A percentile compares a stretch with the other conserved stretches of the same genome.
Conservation (phyloP, 2,888 invertebrate species). For the Nymphalis c-album region DNA sequence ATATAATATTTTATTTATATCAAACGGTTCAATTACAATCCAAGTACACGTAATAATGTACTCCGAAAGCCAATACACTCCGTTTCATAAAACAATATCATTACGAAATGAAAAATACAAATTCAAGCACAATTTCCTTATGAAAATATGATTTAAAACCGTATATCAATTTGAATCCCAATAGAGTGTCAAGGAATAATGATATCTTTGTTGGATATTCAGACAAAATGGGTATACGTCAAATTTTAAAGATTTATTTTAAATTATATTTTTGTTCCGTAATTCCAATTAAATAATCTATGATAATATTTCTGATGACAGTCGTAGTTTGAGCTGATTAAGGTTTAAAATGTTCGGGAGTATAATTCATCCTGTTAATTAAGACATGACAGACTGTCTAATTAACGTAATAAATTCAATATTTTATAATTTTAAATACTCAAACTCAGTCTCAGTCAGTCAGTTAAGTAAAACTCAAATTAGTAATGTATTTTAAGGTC, state of each 20-base stretch:
- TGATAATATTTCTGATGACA: too few species aligned
- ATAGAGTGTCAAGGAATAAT: slow-evolving; percentile 6
- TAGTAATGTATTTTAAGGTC: too few species aligned
- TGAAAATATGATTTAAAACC: slow-evolving; percentile 9
- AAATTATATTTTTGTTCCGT: neutral
- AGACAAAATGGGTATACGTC: slow-evolving; percentile 1
- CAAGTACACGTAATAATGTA: neutral
- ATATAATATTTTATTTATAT: too few species aligned
- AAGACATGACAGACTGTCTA: too few species aligned
- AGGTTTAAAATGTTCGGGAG: too few species aligned
- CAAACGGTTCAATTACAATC: neutral
- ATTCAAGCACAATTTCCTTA: slow-evolving; percentile 8
- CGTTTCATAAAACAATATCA: slow-evolving; percentile 7
- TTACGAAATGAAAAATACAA: slow-evolving; percentile 6
- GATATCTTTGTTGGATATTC: neutral
- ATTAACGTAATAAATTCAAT: too few species aligned
- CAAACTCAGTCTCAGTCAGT: too few species aligned
- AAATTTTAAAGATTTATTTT: neutral
- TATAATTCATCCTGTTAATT: too few species aligned
- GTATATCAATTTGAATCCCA: slow-evolving; percentile 12
- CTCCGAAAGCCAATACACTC: neutral
- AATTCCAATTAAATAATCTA: too few species aligned
- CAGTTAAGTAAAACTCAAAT: too few species aligned
- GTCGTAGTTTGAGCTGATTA: too few species aligned
- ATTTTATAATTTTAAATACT: too few species aligned